phyloP scores from a whole-genome alignment of 1,140 invertebrate species.

The Drosophila ficusphila region DNA sequence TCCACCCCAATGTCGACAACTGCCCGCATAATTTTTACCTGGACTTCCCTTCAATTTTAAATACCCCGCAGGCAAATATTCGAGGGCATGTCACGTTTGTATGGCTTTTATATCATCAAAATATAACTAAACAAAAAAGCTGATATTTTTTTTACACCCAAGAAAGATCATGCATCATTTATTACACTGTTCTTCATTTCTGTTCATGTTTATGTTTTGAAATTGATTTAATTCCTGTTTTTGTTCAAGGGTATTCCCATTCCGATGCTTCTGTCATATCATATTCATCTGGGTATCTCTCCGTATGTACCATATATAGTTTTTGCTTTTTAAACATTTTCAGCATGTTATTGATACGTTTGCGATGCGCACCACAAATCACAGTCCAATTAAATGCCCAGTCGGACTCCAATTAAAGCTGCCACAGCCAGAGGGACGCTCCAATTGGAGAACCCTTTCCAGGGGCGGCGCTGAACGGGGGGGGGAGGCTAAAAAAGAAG shows the following conservation, averaged over 20 bases:
- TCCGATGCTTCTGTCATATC: neutral
- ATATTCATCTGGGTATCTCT: neutral
- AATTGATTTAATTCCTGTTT: too few relatives aligned
- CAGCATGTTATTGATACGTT: slow-evolving; percentile 63
- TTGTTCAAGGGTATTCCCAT: neutral
- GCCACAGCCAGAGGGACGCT: slow-evolving; percentile 39
- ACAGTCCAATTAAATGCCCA: slow-evolving; percentile 76
- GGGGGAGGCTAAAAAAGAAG: neutral
- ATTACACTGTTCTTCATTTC: too few relatives aligned
- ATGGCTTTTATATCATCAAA: neutral
- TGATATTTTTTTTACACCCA: too few relatives aligned
- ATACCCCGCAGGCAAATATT: neutral
- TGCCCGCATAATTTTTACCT: slow-evolving; percentile 45
- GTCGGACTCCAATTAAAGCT: slow-evolving; percentile 73
- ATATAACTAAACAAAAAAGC: too few relatives aligned
- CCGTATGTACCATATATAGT: neutral
- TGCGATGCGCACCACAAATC: slow-evolving; percentile 70
- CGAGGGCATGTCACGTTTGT: neutral
- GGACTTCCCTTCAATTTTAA: slow-evolving; percentile 12
- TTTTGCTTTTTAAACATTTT: slow-evolving; percentile 15
- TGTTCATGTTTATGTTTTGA: too few relatives aligned
- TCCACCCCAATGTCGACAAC: slow-evolving; percentile 23
- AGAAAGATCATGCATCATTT: too few relatives aligned
- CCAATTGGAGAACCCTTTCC: slow-evolving; percentile 8
- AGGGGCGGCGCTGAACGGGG: neutral